These are phyloP conservation scores for Dendrolimus punctatus DNA, from an alignment of 1,140 invertebrate genomes.

Conservation along the genomic window DNA sequence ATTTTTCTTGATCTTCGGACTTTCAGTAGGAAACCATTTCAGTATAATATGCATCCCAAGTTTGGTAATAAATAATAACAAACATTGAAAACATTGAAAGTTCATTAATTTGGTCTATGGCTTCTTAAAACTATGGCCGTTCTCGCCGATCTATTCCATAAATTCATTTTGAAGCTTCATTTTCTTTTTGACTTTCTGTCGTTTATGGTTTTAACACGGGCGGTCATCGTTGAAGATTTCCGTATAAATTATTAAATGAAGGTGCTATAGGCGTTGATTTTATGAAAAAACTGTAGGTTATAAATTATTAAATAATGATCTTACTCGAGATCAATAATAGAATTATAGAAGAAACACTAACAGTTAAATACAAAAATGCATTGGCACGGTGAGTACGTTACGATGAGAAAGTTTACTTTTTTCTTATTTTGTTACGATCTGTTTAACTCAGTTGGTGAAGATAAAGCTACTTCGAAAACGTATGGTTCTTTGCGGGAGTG, in stretches of 20 bases:
- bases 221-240: conserved; percentile 60
- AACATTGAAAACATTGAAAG: too few species aligned
- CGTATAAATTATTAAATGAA: conserved; percentile 68
- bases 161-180: conserved; percentile 40
- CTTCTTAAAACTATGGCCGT: too few species aligned
- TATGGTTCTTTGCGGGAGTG: too few species aligned
- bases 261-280: conserved; percentile 70
- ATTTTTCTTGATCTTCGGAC: too few species aligned
- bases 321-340: conserved; percentile 98
- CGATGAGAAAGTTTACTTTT: conserved; percentile 64
- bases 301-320: conserved; percentile 88
- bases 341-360: conserved; percentile 96
- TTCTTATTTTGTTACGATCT: conserved; percentile 42
- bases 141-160: conserved; percentile 51
- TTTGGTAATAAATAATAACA: too few species aligned
- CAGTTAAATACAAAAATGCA: conserved; percentile 96
- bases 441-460: conserved; percentile 20
- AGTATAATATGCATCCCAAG: too few species aligned
- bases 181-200: conserved; percentile 44
- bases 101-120: too few species aligned
- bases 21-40: too few species aligned
- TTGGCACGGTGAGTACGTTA: conserved; percentile 89
- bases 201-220: conserved; percentile 57
- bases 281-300: conserved; percentile 69
- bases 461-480: too few species aligned